These are phyloP conservation scores for Setipinna tenuifilis DNA, from an alignment of 2,797 vertebrate species.

Conservation along the genomic window DNA sequence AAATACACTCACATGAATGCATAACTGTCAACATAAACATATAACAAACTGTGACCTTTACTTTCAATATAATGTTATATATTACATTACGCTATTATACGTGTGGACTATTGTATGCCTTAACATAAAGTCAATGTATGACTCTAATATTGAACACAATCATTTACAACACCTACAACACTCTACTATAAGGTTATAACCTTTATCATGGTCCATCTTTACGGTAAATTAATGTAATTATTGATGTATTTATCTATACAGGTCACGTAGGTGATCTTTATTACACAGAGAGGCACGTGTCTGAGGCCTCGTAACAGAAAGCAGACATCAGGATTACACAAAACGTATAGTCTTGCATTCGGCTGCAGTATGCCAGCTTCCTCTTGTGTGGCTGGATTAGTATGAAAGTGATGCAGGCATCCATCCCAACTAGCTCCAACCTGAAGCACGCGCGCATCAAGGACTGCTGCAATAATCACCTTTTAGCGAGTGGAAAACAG, in stretches of 20 bases:
- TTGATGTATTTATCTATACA: not conserved
- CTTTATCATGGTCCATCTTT: not conserved
- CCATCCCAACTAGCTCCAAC: not conserved
- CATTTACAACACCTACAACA: not conserved
- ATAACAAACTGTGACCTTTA: not conserved
- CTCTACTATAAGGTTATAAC: not conserved
- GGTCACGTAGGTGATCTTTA: not conserved
- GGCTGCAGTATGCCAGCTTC: not conserved
- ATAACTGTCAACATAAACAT: too few species aligned
- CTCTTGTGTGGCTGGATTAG: not conserved
- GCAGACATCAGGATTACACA: not conserved
- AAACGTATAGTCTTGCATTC: not conserved
- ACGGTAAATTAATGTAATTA: not conserved
- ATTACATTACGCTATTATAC: not conserved
- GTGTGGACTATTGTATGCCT: not conserved
- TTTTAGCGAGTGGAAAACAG: conserved; percentile 3
- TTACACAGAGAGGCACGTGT: not conserved
- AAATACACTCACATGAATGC: not conserved
- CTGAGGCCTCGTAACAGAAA: not conserved
- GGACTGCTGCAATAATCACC: not conserved
- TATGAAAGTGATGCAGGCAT: not conserved
- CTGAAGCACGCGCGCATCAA: not conserved
- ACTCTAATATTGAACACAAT: not conserved
- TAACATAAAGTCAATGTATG: not conserved
- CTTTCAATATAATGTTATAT: not conserved